Conservation (phyloP, 1,140 invertebrate genomes). For the Ceratina australensis region DNA sequence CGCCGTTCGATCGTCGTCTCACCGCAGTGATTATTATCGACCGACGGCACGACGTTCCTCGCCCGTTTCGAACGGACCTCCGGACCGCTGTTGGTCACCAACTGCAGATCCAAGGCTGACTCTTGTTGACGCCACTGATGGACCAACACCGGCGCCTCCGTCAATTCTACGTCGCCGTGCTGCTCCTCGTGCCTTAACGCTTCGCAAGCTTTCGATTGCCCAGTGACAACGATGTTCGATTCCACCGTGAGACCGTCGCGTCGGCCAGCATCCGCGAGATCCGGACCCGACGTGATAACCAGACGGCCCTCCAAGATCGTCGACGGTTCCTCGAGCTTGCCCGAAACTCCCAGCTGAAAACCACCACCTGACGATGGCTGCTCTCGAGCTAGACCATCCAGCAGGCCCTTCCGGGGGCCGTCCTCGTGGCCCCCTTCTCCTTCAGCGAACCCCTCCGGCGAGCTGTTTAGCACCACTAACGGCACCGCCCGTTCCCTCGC, state of each 20-base stretch:
- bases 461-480: constrained; percentile 70
- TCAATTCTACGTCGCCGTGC: background rate
- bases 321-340: constrained; percentile 4
- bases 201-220: constrained; percentile 19
- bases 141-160: constrained; percentile 32
- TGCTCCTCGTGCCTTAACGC: constrained; percentile 24
- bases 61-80: constrained; percentile 53
- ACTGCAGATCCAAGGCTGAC: constrained; percentile 55
- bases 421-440: constrained; percentile 64
- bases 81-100: constrained; percentile 17
- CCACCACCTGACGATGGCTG: constrained; percentile 34
- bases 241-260: constrained; percentile 4
- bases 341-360: constrained; percentile 6
- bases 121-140: constrained; percentile 38
- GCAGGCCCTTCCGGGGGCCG: constrained; percentile 69
- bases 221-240: background rate
- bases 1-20: constrained; percentile 9
- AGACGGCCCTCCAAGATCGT: constrained; percentile 11
- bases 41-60: constrained; percentile 32
- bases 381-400: constrained; percentile 62
- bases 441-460: constrained; percentile 53
- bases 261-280: constrained; percentile 35
- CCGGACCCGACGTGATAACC: constrained; percentile 19
- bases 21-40: constrained; percentile 16
- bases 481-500: constrained; percentile 69